Base-by-base conservation (phyloP, 2,113 vertebrate species). In the Tautogolabrus adspersus region DNA sequence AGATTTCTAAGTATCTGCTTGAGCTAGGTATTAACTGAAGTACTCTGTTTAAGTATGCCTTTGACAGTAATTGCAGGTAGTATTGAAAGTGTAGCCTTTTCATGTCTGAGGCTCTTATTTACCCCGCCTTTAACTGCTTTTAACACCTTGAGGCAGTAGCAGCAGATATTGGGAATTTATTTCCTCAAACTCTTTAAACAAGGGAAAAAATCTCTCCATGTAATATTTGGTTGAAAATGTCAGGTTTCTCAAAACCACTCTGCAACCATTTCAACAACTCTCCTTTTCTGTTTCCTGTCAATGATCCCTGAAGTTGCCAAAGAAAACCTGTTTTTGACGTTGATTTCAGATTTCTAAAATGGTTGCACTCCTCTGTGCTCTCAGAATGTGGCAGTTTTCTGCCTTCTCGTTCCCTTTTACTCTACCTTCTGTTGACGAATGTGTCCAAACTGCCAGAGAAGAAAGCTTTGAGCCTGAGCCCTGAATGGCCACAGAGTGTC, bases 401-500 rank as follows among this genome's bases (percentile, higher is more conserved):
- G 44, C 40, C 10, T 10, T 70, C 44, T 30, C 51, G 13, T 59
- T 23, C 44, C 23, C 19, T 68, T 87, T 75, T 57, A 55, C 34
- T 52, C 8, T 34, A 34, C 30, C 10, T 58, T 83, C 56, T 81
- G n/a, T 56, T 23, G 72, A 60, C 26, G 22, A 72, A 47, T 18
- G 51, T 38, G 40, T 80, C 61, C 72, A 67, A 75, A 72, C 37
- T 66, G 51, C 18, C 65, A 58, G 58, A 77, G 65, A 81, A 40
- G 44, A 42, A 42, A 42, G 54, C 38, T 46, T 11, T 51, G 63
- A 60, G 69, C 46, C 70, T 18, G 60, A 67, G 67, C 62, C 62
- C 63, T 38, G 66, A 80, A 80, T 75, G 83, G 79, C 78, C 79
- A 58, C 68, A 44, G 58, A 51, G 73, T 66, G 22, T 82, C 65